Evolutionary conservation across 2,113 vertebrate species (phyloP), one percentile per base, ranked within the genome.

Genomic region (Furnarius figulus): DNA sequence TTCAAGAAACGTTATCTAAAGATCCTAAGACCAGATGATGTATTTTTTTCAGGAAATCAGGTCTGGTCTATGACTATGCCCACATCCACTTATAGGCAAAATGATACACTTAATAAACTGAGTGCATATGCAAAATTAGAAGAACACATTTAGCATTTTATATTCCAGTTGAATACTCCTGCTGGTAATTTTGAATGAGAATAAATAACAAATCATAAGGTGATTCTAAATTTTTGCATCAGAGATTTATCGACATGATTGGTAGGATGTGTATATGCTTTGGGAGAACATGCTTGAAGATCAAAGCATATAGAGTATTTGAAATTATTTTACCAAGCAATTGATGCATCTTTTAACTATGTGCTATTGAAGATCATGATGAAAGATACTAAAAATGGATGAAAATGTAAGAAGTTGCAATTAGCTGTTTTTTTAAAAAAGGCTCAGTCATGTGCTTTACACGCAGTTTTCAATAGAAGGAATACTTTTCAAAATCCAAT

Each of bases 381-480:
- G 27, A 25, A 71, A 89, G 31, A 71, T 75, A n/a, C 5, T 66
- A 90, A 91, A 94, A 82, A 62, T 30, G 58, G 37, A 72, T 35
- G 28, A 89, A 80, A 77, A 14, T 37, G 22, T 53, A 76, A 90
- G 79, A 76, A 92, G 56, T 13, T 25, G 62, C 46, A 91, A 84
- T 81, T 68, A 90, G 17, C 7, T 66, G 27, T 56, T 96, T 92
- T 82, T 82, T 90, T 73, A 28, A 61, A 74, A 90, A 95, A 83
- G 42, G 27, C 20, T 87, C 33, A 42, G 24, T 85, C 31, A 53
- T n/a, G 31, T 5, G 3, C 17, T 66, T 78, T 39, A 50, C 15
- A 58, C 44, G 17, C 7, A 75, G 15, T 58, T 94, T 85, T 87
- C 52, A 73, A 22, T 1, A 58, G 31, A 91, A 55, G 30, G 22